These are phyloP conservation scores for Penelope pileata DNA, from an alignment of 2,113 vertebrate species.

Conservation along the genomic window DNA sequence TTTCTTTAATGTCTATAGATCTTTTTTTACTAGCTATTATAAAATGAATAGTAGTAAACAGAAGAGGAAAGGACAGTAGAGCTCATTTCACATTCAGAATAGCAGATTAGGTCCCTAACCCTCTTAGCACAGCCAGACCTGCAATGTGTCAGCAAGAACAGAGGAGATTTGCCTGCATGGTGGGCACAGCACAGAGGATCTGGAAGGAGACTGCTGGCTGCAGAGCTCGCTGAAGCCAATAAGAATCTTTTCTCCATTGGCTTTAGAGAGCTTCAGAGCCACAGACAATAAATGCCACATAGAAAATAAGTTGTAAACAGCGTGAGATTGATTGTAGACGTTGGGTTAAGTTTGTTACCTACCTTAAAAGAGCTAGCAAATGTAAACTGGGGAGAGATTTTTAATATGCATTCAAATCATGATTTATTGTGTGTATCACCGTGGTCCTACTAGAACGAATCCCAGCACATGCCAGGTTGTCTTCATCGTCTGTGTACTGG, in stretches of 20 bases:
- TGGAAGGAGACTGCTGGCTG: background rate
- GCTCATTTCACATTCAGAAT: slow-evolving; percentile 40
- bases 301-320: background rate
- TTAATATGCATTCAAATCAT: background rate
- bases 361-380: background rate
- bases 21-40: slow-evolving; percentile 32
- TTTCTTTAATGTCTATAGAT: slow-evolving; percentile 56
- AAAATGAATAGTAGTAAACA: slow-evolving; percentile 44
- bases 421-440: background rate
- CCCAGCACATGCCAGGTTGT: background rate
- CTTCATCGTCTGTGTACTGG: background rate
- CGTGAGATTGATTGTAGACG: background rate
- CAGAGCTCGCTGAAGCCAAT: background rate
- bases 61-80: slow-evolving; percentile 10
- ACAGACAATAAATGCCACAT: background rate
- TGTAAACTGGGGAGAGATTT: background rate
- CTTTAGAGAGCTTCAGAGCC: background rate
- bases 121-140: background rate
- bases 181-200: background rate
- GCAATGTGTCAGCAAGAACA: background rate
- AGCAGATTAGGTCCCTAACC: slow-evolving; percentile 25
- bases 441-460: background rate
- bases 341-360: background rate
- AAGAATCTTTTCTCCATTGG: background rate
- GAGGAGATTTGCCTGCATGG: background rate